Base-by-base conservation (phyloP, 2,113 vertebrate genomes). In the Muntiacus reevesi region DNA sequence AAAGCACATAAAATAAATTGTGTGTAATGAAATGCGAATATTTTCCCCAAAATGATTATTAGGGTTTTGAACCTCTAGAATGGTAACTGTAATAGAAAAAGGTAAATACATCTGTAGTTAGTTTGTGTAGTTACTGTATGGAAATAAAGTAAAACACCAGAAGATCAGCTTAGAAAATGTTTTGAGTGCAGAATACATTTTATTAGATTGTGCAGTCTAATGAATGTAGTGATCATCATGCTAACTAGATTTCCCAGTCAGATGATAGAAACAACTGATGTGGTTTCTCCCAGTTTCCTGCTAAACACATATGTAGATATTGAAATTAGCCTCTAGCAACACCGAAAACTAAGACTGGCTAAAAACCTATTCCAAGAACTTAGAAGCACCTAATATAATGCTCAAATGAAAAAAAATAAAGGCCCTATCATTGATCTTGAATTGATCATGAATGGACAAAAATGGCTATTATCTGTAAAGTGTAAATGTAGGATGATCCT, bases 171-270 rank as follows among this genome's bases (percentile, higher is more conserved):
- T 36, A 95, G 82, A 86, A 93, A 87, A 82, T 67, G 7, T 91
- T 91, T 96, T 55, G 76, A 94, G 13, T 74, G 81, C 94, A 82
- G n/a, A 52, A 91, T 86, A 62, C 62, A 1, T 87, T 86, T 94
- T 52, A 67, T 55, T 57, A 67, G 13, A 40, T 87, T 67, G 2
- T 76, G 86, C 50, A 43, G 67, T 45, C 23, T 50, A 57, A 54
- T 33, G 25, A 82, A 59, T 79, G 27, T 54, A 60, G 71, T 79
- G 36, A 62, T 91, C n/a, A 30, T 87, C n/a, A 30, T 81, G 17
- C 21, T 36, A 74, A 16, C 28, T 87, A 52, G 28, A 93, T 87
- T 94, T 52, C 45, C 62, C 6, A 88, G 33, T 89, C 52, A 91
- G 52, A 81, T 87, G 74, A 54, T 43, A 81, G 10, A 94, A 87